Base-by-base conservation (phyloP, 2,113 vertebrate species). In the Sinocyclocheilus maitianheensis region DNA sequence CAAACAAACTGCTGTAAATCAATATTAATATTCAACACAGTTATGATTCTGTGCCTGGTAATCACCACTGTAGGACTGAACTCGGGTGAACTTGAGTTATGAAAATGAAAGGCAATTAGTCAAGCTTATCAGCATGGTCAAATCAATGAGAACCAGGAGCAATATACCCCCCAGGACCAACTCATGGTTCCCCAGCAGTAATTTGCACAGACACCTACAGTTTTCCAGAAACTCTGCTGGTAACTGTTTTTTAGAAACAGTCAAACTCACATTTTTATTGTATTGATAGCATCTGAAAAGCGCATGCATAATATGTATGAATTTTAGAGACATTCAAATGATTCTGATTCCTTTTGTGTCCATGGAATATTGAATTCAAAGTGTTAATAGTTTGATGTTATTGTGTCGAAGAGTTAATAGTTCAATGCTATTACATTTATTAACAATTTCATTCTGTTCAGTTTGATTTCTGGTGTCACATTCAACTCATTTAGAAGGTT, bases 1-100 rank as follows among this genome's bases (percentile, higher is more conserved):
- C n/a, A 53, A 85, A 76, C 58, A 85, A 67, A 85, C 26, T 72
- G 71, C 24, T 53, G 72, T 88, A 65, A 76, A 81, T 69, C 77
- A 88, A 85, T 81, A 81, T 69, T 82, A 24, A 43, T 72, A 58
- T 65, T 76, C 46, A 65, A 46, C 77, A 51, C 43, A 80, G 51
- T 81, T 75, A 65, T 63, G 77, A 63, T 67, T 80, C 22, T 60
- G 5, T 30, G 18, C 62, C 46, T 46, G 13, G 63, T 77, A 80
- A 87, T 80, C 40, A 80, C 65, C 77, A 48, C 20, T 43, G 51
- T 51, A 80, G 65, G 37, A 55, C 51, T 58, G 48, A 85, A 85
- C 51, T 72, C 3, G 24, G 77, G 34, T 34, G 48, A 72, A 22
- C 77, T 62, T 14, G 10, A 72, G 37, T 80, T 81, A 71, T 79